phyloP scores from a whole-genome alignment of 1,140 invertebrate species.

The Cardiocondyla obscurior region DNA sequence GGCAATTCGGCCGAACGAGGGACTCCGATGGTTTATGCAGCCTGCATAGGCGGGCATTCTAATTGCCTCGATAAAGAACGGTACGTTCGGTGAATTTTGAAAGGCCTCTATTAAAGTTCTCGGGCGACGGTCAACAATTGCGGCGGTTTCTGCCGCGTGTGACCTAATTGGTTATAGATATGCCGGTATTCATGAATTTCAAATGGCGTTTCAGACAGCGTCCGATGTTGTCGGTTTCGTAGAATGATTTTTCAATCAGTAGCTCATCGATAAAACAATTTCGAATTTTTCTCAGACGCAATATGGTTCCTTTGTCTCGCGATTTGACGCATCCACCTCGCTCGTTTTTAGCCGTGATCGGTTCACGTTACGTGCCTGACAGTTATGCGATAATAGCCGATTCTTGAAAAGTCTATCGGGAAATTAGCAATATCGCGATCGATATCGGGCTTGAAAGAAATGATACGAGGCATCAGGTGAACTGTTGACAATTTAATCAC shows the following conservation, averaged over 20 bases:
- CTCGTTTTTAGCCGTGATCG: not conserved
- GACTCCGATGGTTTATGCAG: slow-evolving; percentile 68
- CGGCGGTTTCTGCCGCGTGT: slow-evolving; percentile 53
- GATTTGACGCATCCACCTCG: not conserved
- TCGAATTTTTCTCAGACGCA: slow-evolving; percentile 11
- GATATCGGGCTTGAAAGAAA: slow-evolving; percentile 16
- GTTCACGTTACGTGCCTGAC: not conserved
- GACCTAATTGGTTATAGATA: slow-evolving; percentile 71
- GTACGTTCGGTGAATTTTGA: slow-evolving; percentile 77
- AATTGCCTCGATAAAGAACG: slow-evolving; percentile 79
- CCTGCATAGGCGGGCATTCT: slow-evolving; percentile 70
- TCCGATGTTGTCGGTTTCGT: slow-evolving; percentile 44
- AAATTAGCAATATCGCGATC: slow-evolving; percentile 26
- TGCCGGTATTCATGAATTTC: slow-evolving; percentile 67
- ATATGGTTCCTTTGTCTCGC: not conserved
- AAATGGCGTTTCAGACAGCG: slow-evolving; percentile 30
- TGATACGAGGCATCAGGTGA: slow-evolving; percentile 1
- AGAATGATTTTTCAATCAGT: slow-evolving; percentile 46
- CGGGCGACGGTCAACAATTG: slow-evolving; percentile 34
- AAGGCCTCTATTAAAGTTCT: slow-evolving; percentile 78
- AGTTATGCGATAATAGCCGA: not conserved
- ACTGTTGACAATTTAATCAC: slow-evolving; percentile 70
- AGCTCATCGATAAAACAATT: slow-evolving; percentile 52
- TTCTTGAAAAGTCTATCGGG: not conserved
- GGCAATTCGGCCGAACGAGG: slow-evolving; percentile 53